These are phyloP conservation scores for Spodoptera picta DNA, from an alignment of 2,888 invertebrate genomes.

Conservation along the genomic window DNA sequence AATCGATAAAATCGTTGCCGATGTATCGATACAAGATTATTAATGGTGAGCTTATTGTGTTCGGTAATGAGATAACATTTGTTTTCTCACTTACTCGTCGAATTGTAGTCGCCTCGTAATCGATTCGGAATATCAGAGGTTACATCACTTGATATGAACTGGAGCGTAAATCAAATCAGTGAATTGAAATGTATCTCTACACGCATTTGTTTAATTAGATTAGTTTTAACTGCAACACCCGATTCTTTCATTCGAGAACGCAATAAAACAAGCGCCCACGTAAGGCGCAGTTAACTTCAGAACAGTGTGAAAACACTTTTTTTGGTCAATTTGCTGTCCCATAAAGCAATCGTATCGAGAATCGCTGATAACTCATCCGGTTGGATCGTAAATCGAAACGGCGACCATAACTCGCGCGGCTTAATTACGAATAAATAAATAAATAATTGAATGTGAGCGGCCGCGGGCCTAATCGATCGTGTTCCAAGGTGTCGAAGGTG, in stretches of 20 bases:
- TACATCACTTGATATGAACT: neutral
- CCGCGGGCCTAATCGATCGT: slow-evolving; percentile 87
- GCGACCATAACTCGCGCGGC: slow-evolving; percentile 83
- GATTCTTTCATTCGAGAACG: too few species aligned
- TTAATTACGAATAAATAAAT: slow-evolving; percentile 90
- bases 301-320: slow-evolving; percentile 55
- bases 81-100: slow-evolving; percentile 53
- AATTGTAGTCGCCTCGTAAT: slow-evolving; percentile 16
- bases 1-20: slow-evolving; percentile 81
- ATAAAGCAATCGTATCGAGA: slow-evolving; percentile 67
- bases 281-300: slow-evolving; percentile 22
- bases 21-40: slow-evolving; percentile 80
- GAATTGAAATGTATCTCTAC: too few species aligned
- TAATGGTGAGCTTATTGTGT: slow-evolving; percentile 79
- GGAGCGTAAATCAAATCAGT: too few species aligned
- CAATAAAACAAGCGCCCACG: neutral
- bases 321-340: slow-evolving; percentile 54
- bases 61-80: slow-evolving; percentile 76
- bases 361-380: slow-evolving; percentile 78
- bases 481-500: slow-evolving; percentile 78
- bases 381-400: slow-evolving; percentile 79
- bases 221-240: too few species aligned
- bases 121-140: neutral
- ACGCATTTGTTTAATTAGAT: too few species aligned
- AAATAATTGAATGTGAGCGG: slow-evolving; percentile 89